Base-by-base conservation (phyloP, 35 echinoderm and acorn worm genomes). In the Apostichopus californicus region DNA sequence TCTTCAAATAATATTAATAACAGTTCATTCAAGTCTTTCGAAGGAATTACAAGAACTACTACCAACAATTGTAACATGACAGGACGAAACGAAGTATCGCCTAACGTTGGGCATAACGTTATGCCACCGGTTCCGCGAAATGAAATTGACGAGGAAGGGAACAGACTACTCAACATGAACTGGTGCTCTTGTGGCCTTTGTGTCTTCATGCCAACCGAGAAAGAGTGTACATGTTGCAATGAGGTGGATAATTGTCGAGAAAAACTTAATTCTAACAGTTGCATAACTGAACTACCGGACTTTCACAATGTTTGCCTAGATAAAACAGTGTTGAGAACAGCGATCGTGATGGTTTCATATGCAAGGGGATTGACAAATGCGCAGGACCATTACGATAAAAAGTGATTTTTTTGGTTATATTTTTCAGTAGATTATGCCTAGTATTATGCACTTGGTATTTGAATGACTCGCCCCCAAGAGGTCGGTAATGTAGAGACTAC, bases 111-210 rank as follows among this genome's bases (percentile, higher is more conserved):
- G 24, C 24, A 25, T 25, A 25, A 25, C 24, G 24, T 25, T 25
- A 25, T 25, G 24, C 24, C 24, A 25, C 24, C 24, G 24, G 24
- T 25, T 25, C 24, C 24, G 24, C 24, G 24, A 25, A 25, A 25
- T 25, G 24, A 25, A 25, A 21, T 9, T 24, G n/a, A 52, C 20
- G 34, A 8, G 8, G 77, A 20, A n/a, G 0, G 7, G n/a, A 79
- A 79, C 34, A 21, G 77, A 79, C 34, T 1, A 8, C 9, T 9
- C 8, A n/a, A 79, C 77, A 79, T 79, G 9, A 52, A 8, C 7
- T 79, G 77, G 77, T 79, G 77, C n/a, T 11, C n/a, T n/a, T 79
- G 77, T 79, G 77, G 77, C 8, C 77, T 79, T 20, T 79, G 77
- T 79, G 8, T 79, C 24, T 25, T 25, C 24, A 25, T 25, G 24